A percentile compares a stretch with the other conserved stretches of the same genome.
Conservation (phyloP, 2,888 invertebrate genomes). For the Campopleginae sp. region DNA sequence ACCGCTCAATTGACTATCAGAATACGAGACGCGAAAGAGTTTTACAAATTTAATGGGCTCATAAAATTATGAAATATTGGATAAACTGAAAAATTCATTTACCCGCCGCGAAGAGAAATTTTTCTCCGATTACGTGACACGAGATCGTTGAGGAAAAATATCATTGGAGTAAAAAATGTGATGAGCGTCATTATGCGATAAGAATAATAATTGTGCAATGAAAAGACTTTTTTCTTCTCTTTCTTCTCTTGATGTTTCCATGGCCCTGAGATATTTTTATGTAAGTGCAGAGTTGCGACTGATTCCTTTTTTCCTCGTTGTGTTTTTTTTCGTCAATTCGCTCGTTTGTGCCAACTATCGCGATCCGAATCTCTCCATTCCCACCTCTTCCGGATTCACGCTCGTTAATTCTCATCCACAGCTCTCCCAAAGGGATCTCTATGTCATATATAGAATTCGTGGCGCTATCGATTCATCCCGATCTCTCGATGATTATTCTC, state of each 20-base stretch:
- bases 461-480: constrained; percentile 63
- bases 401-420: constrained; percentile 64
- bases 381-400: constrained; percentile 70
- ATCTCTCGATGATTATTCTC: constrained; percentile 59
- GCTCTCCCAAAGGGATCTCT: constrained; percentile 31
- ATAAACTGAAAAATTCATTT: constrained; percentile 2
- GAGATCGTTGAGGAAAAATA: constrained; percentile 1
- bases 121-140: constrained; percentile 4
- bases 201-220: constrained; percentile 15
- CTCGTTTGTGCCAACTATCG: constrained; percentile 25
- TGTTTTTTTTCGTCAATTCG: constrained; percentile 45
- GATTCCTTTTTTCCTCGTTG: neutral
- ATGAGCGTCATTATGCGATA: neutral
- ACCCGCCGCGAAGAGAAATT: neutral
- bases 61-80: neutral
- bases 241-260: constrained; percentile 22
- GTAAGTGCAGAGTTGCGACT: constrained; percentile 1
- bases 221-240: constrained; percentile 15
- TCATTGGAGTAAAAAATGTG: constrained; percentile 2
- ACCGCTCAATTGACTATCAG: neutral
- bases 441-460: constrained; percentile 3
- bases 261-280: constrained; percentile 27
- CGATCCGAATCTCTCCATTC: constrained; percentile 53
- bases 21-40: neutral
- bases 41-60: neutral